Base-by-base conservation (phyloP, 2,888 invertebrate genomes). In the Nebria salina region DNA sequence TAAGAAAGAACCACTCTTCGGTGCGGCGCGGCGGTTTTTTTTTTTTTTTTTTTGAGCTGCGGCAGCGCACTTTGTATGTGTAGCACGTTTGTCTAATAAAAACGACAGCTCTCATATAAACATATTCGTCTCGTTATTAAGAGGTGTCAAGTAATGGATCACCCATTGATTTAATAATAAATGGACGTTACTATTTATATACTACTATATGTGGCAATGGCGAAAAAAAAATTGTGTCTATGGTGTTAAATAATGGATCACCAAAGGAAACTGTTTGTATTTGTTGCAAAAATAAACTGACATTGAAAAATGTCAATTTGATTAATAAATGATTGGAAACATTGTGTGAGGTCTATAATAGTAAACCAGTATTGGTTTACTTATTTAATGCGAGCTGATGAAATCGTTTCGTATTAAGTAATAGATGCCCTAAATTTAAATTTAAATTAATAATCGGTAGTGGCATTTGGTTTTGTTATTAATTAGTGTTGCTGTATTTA, bases 121-220 rank as follows among this genome's bases (percentile, higher is more conserved):
- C 66, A 78, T 66, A 78, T 78, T 74, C 73, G 72, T 78, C 66
- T 78, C 74, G 78, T 78, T 78, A 78, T 78, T 78, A 77, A 42
- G 65, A 74, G 78, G 77, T 77, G 77, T 77, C 72, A 72, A 77
- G 77, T 77, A 77, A 77, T 72, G 72, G 72, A 77, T 78, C 78
- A 66, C 9, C n/a, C 78, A 54, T 54, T 54, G 54, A 54, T 54
- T 54, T 54, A 5, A 54, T 54, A 54, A 54, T 54, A 54, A 54
- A 54, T 54, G 8, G 13, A 54, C 20, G 0, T 20, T 20, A 20
- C 54, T 13, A 8, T 54, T 54, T 8, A 54, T 54, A 11, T 4
- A 43, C 9, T 43, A 43, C 9, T 43, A 11, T 7, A 11, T 54
- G 8, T 13, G 54, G 34, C 34, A 34, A 34, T 5, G 34, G 4